A percentile compares a stretch with the other conserved stretches of the same genome.
Evolutionary conservation across 2,113 vertebrate species (phyloP).

Genomic region (Sorex fumeus): DNA sequence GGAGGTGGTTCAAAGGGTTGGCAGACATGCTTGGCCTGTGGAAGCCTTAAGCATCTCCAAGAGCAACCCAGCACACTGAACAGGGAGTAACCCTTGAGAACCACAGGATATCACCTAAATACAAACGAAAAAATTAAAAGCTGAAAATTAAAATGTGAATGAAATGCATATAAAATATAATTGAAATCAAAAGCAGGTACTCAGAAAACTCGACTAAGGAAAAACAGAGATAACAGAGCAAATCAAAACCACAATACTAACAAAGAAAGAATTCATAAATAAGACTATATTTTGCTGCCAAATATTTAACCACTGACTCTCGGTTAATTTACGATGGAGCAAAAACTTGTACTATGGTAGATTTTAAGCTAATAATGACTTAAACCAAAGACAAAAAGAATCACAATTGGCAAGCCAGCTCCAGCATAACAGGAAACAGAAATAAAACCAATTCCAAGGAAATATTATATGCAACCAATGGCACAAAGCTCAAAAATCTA

Average conservation of each 20-base stretch:
- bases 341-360: constrained; percentile 34
- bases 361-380: constrained; percentile 50
- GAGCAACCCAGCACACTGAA: too few species aligned
- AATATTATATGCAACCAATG: constrained; percentile 39
- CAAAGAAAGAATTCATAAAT: constrained; percentile 4
- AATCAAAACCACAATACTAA: constrained; percentile 20
- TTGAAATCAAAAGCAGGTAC: constrained; percentile 56
- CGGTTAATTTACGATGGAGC: constrained; percentile 33
- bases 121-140: constrained; percentile 23
- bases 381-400: not conserved
- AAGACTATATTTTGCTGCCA: constrained; percentile 27
- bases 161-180: constrained; percentile 1
- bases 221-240: constrained; percentile 47
- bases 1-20: not conserved
- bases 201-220: constrained; percentile 47
- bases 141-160: constrained; percentile 53
- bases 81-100: too few species aligned
- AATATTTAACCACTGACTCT: constrained; percentile 24
- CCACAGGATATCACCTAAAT: not conserved
- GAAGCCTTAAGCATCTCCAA: too few species aligned
- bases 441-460: not conserved
- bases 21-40: too few species aligned
- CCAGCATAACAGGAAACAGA: not conserved
- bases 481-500: not conserved
- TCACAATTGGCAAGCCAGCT: constrained; percentile 30